These are phyloP conservation scores for Aix galericulata DNA, from an alignment of 2,113 vertebrate species.

Conservation along the genomic window DNA sequence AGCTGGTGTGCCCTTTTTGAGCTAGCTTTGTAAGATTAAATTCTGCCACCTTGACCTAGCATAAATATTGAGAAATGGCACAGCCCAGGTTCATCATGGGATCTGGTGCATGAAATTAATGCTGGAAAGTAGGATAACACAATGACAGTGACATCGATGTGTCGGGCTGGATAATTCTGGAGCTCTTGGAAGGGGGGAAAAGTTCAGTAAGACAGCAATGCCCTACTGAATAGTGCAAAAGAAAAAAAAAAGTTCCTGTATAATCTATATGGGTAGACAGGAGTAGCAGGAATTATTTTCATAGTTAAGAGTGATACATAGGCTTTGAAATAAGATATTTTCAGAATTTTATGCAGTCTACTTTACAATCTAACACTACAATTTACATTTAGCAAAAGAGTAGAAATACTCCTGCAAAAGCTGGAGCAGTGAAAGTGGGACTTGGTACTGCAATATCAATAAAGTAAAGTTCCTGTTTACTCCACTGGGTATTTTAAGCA, in stretches of 20 bases:
- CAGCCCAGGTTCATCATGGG: constrained; percentile 42
- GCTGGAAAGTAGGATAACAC: constrained; percentile 48
- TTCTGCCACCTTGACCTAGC: constrained; percentile 65
- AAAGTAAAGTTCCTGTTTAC: neutral
- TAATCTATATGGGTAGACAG: neutral
- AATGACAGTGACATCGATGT: constrained; percentile 29
- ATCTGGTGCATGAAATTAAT: constrained; percentile 72
- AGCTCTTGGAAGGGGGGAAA: constrained; percentile 54
- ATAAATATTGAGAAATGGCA: constrained; percentile 38
- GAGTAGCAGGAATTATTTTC: neutral
- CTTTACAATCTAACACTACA: neutral
- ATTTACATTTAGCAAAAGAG: neutral
- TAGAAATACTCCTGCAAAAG: neutral
- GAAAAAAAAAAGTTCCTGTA: neutral
- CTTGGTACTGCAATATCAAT: neutral
- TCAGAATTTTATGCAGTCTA: neutral
- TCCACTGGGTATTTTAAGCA: constrained; percentile 38
- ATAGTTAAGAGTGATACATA: neutral
- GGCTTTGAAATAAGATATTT: neutral
- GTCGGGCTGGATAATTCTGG: constrained; percentile 47
- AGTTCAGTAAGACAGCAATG: constrained; percentile 48
- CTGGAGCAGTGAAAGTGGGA: neutral
- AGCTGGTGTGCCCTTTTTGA: constrained; percentile 54
- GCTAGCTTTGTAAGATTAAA: constrained; percentile 58
- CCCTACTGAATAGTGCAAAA: neutral